phyloP scores from a whole-genome alignment of 2,113 vertebrate genomes.

The Gallinago paraguaiae region DNA sequence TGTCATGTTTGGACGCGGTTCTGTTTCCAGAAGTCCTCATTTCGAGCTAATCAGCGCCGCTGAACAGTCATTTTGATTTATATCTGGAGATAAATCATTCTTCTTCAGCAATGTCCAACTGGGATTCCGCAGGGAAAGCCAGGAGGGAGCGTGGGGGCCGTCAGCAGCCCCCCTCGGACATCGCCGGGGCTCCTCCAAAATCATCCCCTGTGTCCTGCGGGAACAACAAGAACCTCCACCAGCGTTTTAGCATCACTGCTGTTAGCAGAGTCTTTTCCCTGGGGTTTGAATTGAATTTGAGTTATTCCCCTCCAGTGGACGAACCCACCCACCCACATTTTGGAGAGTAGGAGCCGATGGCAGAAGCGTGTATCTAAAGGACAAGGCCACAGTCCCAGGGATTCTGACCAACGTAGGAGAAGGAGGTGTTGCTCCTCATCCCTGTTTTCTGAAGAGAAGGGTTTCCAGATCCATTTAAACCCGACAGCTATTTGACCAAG shows the following conservation, averaged over 20 bases:
- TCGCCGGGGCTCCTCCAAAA: accelerated
- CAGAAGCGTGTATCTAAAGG: neutral
- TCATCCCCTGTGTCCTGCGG: accelerated
- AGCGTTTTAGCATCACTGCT: accelerated
- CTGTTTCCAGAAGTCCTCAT: neutral
- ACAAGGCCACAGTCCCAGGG: neutral
- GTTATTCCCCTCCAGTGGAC: neutral
- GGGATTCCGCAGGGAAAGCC: accelerated
- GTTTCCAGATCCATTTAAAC: neutral
- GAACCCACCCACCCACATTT: neutral
- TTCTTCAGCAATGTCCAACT: neutral
- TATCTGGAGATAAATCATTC: neutral
- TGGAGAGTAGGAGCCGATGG: accelerated
- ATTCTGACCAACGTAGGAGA: neutral
- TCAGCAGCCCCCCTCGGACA: accelerated
- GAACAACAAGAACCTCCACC: neutral
- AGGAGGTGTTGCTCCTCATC: neutral
- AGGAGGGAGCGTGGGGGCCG: accelerated
- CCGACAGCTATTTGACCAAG: neutral
- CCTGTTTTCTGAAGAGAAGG: neutral
- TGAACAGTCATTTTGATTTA: neutral
- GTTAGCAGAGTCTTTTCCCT: neutral
- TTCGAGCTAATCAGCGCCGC: neutral
- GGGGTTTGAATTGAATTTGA: neutral
- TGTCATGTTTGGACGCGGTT: neutral